Conservation (phyloP, 1,140 invertebrate species). For the Tigriopus japonicus region DNA sequence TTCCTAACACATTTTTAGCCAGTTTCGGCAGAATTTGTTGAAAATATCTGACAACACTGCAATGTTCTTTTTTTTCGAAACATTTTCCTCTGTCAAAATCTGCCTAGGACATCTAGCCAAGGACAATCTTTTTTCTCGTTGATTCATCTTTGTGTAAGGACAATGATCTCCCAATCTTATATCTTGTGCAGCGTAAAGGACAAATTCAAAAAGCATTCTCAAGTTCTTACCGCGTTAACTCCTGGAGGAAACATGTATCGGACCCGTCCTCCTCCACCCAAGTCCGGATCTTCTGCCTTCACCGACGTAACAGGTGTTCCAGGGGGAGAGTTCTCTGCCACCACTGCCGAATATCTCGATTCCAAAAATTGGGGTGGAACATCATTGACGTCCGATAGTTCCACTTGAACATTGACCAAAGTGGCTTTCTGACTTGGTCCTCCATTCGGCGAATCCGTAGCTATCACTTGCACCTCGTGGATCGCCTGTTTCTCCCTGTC, state of each 20-base stretch:
- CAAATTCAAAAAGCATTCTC: no score
- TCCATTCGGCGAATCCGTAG: constrained; percentile 42
- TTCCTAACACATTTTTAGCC: no score
- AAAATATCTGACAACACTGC: no score
- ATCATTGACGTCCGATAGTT: constrained; percentile 62
- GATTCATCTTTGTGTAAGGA: no score
- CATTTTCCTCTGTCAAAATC: no score
- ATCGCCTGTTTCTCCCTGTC: constrained; percentile 51
- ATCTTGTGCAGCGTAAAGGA: no score
- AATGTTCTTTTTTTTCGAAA: no score
- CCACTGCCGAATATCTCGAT: constrained; percentile 23
- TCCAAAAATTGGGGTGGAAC: constrained; percentile 39
- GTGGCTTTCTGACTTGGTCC: constrained; percentile 8
- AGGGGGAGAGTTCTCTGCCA: constrained; percentile 25
- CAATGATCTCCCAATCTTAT: no score
- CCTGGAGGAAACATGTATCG: constrained; percentile 33
- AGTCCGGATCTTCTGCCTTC: constrained; percentile 55
- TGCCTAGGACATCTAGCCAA: no score
- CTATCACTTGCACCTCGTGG: constrained; percentile 44
- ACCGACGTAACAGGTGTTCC: constrained; percentile 26
- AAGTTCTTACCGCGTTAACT: no score
- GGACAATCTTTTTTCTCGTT: no score
- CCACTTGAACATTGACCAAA: constrained; percentile 36
- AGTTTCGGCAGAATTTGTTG: no score
- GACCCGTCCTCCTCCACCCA: constrained; percentile 42